A percentile compares a stretch with the other conserved stretches of the same genome.
phyloP scores from a whole-genome alignment of 2,888 invertebrate genomes.

The Cordilura impudica region DNA sequence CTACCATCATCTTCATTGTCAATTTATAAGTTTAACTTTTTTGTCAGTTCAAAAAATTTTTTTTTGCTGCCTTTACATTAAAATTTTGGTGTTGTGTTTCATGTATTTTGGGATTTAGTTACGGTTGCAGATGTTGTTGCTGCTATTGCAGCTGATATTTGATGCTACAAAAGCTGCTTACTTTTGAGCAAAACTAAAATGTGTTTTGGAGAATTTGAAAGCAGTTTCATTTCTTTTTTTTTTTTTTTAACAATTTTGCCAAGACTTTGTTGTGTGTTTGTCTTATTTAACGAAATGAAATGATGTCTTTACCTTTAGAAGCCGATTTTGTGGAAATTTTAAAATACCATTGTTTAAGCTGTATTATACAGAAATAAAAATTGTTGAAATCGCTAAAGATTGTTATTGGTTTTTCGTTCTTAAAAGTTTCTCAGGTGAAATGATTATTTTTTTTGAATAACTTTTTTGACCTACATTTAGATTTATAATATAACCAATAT shows the following conservation, averaged over 20 bases:
- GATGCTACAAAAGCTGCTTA: slow-evolving; percentile 51
- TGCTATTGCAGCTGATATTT: slow-evolving; percentile 31
- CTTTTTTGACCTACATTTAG: too few species aligned
- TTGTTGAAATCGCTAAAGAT: too few species aligned
- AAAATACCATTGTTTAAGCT: neutral
- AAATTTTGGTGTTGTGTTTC: slow-evolving; percentile 35
- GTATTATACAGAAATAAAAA: too few species aligned
- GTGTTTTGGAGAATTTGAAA: neutral
- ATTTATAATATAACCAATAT: too few species aligned
- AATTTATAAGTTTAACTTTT: slow-evolving; percentile 18
- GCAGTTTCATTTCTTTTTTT: neutral
- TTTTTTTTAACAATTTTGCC: neutral
- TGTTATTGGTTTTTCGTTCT: too few species aligned
- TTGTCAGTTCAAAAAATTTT: neutral
- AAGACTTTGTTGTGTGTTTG: slow-evolving; percentile 9
- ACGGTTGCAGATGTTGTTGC: slow-evolving; percentile 33
- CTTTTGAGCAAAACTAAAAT: slow-evolving; percentile 27
- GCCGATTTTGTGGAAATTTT: neutral
- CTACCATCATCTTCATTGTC: slow-evolving; percentile 27
- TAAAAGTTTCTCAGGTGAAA: too few species aligned
- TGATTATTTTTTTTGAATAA: too few species aligned
- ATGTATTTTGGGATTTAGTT: neutral
- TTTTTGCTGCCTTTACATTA: slow-evolving; percentile 6
- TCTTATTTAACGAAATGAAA: slow-evolving; percentile 13
- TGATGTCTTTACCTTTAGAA: slow-evolving; percentile 13